Evolutionary conservation across 2,113 vertebrate genomes (phyloP), one percentile per base, ranked within the genome.

Genomic region (Crypturellus undulatus): DNA sequence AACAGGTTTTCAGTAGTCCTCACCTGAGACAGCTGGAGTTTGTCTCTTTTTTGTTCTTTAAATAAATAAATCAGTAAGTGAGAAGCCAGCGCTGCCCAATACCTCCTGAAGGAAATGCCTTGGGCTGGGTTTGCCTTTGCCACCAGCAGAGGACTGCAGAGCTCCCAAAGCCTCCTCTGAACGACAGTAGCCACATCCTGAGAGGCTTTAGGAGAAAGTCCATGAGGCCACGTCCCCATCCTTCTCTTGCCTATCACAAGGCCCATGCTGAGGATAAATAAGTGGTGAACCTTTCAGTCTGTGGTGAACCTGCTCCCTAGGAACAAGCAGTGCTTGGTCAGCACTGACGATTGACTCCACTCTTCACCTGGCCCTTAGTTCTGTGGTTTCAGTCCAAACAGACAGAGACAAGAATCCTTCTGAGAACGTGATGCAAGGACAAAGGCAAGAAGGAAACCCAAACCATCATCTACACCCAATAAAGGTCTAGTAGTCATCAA

Each of bases 381-480:
- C 42, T 20, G n/a, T 3, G 16, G 0, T 0, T 54, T 84, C 87
- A 22, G 30, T 70, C 28, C 65, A 51, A 71, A 87, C 36, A 87
- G 25, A 30, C 52, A 42, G 72, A 54, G 32, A 45, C 30, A 38
- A 51, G 69, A 75, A 38, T 87, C 77, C 26, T 89, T 21, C 32
- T 16, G 21, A 87, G 64, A 28, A 68, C 14, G 4, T 24, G 9
- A 20, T 68, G 84, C 58, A 76, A 62, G 20, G 3, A 2, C 10
- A 47, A 16, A 51, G 24, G 21, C 11, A 6, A 13, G 4, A 9
- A 45, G n/a, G 10, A 4, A 1, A 1, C 4, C 14, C 47, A 28
- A 10, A n/a, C 4, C n/a, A 32, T 18, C 18, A 28, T 20, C 65
- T 24, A 6, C 10, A 16, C 34, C 36, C 0, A 0, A 6, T 1